Evolutionary conservation across 2,113 vertebrate genomes (phyloP).

Genomic region (Cyprinodon tularosa): DNA sequence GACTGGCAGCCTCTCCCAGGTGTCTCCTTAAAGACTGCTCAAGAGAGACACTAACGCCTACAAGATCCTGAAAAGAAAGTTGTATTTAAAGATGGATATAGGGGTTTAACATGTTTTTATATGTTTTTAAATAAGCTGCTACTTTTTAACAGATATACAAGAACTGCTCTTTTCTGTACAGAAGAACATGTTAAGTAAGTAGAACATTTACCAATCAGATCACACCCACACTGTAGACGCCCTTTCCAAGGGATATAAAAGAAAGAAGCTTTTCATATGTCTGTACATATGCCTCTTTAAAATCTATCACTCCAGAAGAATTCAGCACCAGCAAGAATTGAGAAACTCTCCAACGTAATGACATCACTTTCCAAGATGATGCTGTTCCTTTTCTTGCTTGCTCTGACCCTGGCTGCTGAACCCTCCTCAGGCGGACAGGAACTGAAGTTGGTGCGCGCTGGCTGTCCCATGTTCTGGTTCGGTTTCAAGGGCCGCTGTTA

Average conservation of each 20-base stretch:
- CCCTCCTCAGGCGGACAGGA: conserved; percentile 1
- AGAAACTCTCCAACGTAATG: neutral
- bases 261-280: neutral
- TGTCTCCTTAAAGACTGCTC: too few relatives aligned
- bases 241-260: conserved; percentile 28
- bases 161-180: too few relatives aligned
- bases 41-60: too few relatives aligned
- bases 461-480: conserved; percentile 42
- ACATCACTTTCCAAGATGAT: neutral
- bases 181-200: too few relatives aligned
- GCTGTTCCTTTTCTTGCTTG: neutral
- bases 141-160: too few relatives aligned
- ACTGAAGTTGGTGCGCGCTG: neutral
- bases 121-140: too few relatives aligned
- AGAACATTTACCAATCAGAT: conserved; percentile 5
- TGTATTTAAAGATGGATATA: too few relatives aligned
- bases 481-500: conserved; percentile 26
- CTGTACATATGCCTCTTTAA: neutral
- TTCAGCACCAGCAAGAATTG: neutral
- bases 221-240: neutral
- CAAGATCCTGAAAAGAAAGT: too few relatives aligned
- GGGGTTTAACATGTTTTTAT: too few relatives aligned
- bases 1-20: too few relatives aligned
- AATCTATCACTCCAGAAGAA: neutral
- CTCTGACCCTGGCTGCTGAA: conserved; percentile 22